Percentiles rank a stretch among this genome's conserved stretches.
Conservation (phyloP, 2,113 vertebrate species). For the Oceanites oceanicus region DNA sequence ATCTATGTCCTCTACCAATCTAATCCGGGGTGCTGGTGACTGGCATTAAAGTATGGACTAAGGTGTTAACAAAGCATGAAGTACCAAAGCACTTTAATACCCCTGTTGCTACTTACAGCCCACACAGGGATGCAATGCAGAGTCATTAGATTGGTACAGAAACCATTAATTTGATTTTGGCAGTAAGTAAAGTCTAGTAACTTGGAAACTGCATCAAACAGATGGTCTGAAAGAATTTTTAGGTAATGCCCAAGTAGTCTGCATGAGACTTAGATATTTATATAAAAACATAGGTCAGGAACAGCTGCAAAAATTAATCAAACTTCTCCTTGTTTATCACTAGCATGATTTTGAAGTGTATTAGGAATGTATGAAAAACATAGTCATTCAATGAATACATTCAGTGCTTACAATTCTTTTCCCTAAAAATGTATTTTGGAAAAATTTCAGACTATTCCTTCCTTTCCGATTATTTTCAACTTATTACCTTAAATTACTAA, state of each 20-base stretch:
- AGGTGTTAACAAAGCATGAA: not conserved
- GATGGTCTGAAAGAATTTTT: not conserved
- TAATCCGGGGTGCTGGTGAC: not conserved
- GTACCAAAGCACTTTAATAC: not conserved
- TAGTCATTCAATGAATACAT: not conserved
- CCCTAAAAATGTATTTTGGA: not conserved
- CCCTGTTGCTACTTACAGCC: not conserved
- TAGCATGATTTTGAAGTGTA: not conserved
- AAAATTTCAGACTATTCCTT: not conserved
- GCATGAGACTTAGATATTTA: accelerated
- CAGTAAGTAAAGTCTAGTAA: not conserved
- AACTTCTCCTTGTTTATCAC: not conserved
- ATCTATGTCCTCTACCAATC: not conserved
- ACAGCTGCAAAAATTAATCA: not conserved
- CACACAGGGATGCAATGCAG: not conserved
- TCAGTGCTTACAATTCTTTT: not conserved
- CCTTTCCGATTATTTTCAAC: not conserved
- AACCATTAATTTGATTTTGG: not conserved
- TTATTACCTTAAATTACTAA: not conserved
- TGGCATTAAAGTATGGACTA: not conserved
- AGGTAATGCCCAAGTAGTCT: not conserved
- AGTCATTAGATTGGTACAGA: not conserved
- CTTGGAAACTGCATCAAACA: not conserved
- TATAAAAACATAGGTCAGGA: not conserved
- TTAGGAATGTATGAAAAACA: not conserved